phyloP scores from a whole-genome alignment of 2,888 invertebrate species.

The Callinectes sapidus region DNA sequence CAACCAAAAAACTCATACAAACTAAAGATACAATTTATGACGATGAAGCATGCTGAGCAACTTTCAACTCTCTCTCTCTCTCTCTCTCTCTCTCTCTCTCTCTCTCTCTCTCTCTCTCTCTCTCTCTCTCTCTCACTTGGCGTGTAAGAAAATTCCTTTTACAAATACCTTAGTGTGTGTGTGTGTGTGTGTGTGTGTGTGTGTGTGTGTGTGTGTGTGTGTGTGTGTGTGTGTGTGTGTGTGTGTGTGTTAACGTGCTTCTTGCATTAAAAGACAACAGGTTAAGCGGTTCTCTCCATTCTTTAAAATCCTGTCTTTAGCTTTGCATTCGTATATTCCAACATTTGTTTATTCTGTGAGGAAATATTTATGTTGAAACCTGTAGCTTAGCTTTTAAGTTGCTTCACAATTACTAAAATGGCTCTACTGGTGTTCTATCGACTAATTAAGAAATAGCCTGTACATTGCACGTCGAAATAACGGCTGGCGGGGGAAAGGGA shows the following conservation, averaged over 20 bases:
- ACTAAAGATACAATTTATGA: not conserved
- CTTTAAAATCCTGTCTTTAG: not conserved
- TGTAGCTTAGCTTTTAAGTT: not conserved
- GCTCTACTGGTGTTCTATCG: not conserved
- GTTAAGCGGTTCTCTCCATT: not conserved
- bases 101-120: slow-evolving; percentile 25
- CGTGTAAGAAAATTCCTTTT: not conserved
- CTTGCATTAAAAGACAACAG: not conserved
- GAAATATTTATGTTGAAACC: not conserved
- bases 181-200: slow-evolving; percentile 41
- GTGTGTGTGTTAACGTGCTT: not conserved
- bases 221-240: slow-evolving; percentile 38
- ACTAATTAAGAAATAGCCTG: not conserved
- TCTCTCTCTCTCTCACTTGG: slow-evolving; percentile 8
- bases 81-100: slow-evolving; percentile 25
- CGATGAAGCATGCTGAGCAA: not conserved
- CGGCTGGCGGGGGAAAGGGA: not conserved
- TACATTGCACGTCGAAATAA: not conserved
- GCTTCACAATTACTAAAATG: not conserved
- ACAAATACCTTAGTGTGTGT: not conserved
- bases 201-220: slow-evolving; percentile 41
- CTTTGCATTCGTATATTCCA: not conserved
- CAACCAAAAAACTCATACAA: not conserved
- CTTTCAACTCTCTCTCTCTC: not conserved
- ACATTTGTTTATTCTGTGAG: not conserved